Evolutionary conservation across 2,113 vertebrate species (phyloP), one percentile per base, ranked within the genome.

Genomic region (Brachyhypopomus gauderio): DNA sequence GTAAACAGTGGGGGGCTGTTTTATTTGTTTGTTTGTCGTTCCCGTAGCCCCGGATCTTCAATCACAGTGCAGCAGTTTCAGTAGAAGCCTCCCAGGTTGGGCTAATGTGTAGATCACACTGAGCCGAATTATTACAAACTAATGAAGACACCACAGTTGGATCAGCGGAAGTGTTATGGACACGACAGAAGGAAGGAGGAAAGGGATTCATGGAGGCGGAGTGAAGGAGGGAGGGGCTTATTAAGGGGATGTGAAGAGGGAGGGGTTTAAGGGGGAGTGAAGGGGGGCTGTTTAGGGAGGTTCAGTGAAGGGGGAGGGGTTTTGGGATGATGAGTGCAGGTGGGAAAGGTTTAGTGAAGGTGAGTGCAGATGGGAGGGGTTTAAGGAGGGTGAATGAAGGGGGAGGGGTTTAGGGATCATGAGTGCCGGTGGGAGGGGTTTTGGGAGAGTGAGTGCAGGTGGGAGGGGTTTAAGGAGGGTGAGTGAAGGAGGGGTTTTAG

Each of bases 81-180:
- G 45, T 45, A 45, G 3, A 0, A 52, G 12, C 79, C 27, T 69
- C 79, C 67, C 63, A 34, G 14, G 58, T 77, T 69, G 34, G 70
- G 73, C 70, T 82, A 71, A 82, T 77, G 45, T 60, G 25, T 36
- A 62, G 59, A 27, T 62, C 80, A 71, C 22, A 27, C 80, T 62
- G 80, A 77, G 73, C 60, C 27, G 72, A 77, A 82, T 82, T 71
- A 82, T 82, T 76, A 82, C 17, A 77, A 71, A 82, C 56, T 82
- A 71, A 82, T 82, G 74, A 82, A 77, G 55, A 70, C 66, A 62
- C 74, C 38, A 71, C 64, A 71, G 80, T 36, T 70, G 63, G 30
- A 75, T 70, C 23, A 67, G 52, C 20, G 41, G 45, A 75, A 60
- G 27, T 6, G 60, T 80, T 80, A 84, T 22, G 64, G 72, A 72